phyloP scores from a whole-genome alignment of 1,140 invertebrate genomes.

The Diprion similis region DNA sequence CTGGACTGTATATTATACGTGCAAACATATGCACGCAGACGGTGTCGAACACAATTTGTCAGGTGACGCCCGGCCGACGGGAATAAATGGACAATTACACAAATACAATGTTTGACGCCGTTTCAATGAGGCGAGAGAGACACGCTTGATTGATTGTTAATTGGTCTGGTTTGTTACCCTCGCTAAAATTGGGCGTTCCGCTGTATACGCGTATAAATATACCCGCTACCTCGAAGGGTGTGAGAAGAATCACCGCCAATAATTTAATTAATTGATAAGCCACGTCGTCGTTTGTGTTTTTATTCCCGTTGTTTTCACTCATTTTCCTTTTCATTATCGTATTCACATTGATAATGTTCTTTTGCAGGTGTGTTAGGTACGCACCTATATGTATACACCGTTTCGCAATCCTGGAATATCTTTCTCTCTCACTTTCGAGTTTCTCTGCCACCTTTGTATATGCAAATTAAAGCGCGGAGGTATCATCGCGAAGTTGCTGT shows the following conservation, averaged over 20 bases:
- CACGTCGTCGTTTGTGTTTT: neutral
- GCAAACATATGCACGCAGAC: neutral
- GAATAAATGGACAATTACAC: slow-evolving; percentile 65
- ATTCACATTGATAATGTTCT: too few relatives aligned
- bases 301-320: too few relatives aligned
- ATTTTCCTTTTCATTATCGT: too few relatives aligned
- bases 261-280: neutral
- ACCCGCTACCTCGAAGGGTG: neutral
- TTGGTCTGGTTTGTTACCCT: slow-evolving; percentile 62
- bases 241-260: neutral
- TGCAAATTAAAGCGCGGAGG: slow-evolving; percentile 48
- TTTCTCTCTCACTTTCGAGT: neutral
- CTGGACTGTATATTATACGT: neutral
- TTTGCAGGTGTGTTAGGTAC: too few relatives aligned
- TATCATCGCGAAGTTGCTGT: slow-evolving; percentile 34
- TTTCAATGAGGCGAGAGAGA: slow-evolving; percentile 61
- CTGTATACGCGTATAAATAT: neutral
- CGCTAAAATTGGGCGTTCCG: slow-evolving; percentile 24
- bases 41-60: slow-evolving; percentile 54
- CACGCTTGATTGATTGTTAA: slow-evolving; percentile 64
- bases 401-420: neutral
- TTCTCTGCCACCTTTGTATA: slow-evolving; percentile 41
- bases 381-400: too few relatives aligned
- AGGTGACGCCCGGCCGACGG: slow-evolving; percentile 60
- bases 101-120: slow-evolving; percentile 63